Percentiles rank a stretch among this genome's conserved stretches.
phyloP scores from a whole-genome alignment of 1,140 invertebrate species.

The Andricus grossulariae region DNA sequence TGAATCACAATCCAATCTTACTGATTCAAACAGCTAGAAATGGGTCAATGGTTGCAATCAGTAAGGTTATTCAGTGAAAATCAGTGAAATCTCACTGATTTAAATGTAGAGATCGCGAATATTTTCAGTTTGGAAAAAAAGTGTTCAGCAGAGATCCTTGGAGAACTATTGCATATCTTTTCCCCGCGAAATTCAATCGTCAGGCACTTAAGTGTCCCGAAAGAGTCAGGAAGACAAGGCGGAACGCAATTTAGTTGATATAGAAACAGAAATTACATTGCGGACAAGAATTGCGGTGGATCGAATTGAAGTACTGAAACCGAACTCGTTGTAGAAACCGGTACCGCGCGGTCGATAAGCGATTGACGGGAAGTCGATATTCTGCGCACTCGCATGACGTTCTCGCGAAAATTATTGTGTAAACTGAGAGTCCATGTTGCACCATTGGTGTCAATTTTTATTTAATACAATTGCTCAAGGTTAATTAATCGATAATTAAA shows the following conservation, averaged over 20 bases:
- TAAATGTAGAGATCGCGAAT: too few relatives aligned
- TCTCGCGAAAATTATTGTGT: not conserved
- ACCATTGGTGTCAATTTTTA: not conserved
- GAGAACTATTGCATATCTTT: not conserved
- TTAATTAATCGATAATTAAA: too few relatives aligned
- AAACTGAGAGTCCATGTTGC: not conserved
- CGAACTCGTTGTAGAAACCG: conserved; percentile 7
- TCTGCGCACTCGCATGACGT: conserved; percentile 19
- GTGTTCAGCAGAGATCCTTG: too few relatives aligned
- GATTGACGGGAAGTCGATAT: conserved; percentile 11
- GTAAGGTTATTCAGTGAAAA: too few relatives aligned
- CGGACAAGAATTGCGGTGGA: not conserved
- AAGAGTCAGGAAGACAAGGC: not conserved
- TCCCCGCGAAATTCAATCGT: not conserved
- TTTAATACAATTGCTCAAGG: not conserved
- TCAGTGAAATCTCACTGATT: too few relatives aligned
- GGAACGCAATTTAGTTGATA: not conserved
- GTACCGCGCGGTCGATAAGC: not conserved
- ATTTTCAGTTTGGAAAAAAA: too few relatives aligned
- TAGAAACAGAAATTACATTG: conserved; percentile 12
- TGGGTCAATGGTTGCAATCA: too few relatives aligned
- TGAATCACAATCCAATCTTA: too few relatives aligned
- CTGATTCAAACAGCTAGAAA: too few relatives aligned
- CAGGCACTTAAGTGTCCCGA: not conserved
- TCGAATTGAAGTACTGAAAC: conserved; percentile 18